A percentile compares a stretch with the other conserved stretches of the same genome.
phyloP scores from a whole-genome alignment of 2,797 vertebrate species.

The Antrozous pallidus region DNA sequence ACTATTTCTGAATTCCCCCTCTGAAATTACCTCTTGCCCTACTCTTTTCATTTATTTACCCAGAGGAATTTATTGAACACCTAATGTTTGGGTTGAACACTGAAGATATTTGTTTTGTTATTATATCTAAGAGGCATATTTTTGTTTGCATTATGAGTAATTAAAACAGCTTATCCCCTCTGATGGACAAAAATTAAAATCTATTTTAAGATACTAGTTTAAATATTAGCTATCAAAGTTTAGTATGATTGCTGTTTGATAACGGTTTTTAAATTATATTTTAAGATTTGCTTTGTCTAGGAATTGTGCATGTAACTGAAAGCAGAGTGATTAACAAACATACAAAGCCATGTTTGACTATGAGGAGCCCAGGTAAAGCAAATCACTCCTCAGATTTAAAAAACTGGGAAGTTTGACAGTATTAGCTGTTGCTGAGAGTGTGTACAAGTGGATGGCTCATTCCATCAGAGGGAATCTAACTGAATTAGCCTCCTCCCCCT shows the following conservation, averaged over 20 bases:
- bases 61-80: neutral
- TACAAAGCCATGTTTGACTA: neutral
- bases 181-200: neutral
- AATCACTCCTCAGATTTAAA: neutral
- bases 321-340: neutral
- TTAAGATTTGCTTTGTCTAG: neutral
- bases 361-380: neutral
- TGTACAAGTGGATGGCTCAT: neutral
- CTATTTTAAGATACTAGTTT: neutral
- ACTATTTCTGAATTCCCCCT: neutral
- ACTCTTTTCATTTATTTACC: neutral
- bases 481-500: neutral
- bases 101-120: neutral
- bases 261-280: neutral
- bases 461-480: neutral
- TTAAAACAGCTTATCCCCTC: neutral
- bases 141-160: slow-evolving; percentile 24
- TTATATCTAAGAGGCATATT: neutral
- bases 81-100: neutral
- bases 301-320: neutral
- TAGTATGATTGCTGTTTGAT: neutral
- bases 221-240: neutral
- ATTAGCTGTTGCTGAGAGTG: neutral
- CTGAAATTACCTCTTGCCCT: neutral
- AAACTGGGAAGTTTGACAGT: neutral